These are phyloP conservation scores for Drosophila ercepeae DNA, from an alignment of 1,140 invertebrate species.

Conservation along the genomic window DNA sequence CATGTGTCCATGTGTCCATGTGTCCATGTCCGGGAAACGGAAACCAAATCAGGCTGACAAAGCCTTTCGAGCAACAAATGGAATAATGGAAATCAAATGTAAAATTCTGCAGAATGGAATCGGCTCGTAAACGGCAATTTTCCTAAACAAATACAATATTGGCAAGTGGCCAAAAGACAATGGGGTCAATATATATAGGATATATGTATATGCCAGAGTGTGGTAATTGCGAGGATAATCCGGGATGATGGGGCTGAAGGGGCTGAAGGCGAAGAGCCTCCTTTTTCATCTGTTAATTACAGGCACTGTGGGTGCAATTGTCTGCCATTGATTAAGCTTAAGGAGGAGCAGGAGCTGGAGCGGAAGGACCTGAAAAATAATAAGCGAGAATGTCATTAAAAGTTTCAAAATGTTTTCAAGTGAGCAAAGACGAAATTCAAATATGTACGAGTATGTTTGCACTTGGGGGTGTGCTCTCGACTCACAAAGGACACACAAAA, in stretches of 20 bases:
- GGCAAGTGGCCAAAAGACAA: slow-evolving; percentile 22
- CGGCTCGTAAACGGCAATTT: slow-evolving; percentile 53
- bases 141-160: slow-evolving; percentile 52
- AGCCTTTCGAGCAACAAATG: slow-evolving; percentile 48
- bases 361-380: slow-evolving; percentile 27
- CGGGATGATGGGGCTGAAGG: neutral
- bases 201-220: neutral
- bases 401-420: slow-evolving; percentile 50
- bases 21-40: slow-evolving; percentile 31
- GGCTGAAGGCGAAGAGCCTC: neutral
- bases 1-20: neutral
- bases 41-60: slow-evolving; percentile 56
- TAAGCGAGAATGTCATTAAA: slow-evolving; percentile 59
- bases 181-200: slow-evolving; percentile 8
- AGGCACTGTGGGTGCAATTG: slow-evolving; percentile 22
- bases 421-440: slow-evolving; percentile 53
- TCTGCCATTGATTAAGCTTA: slow-evolving; percentile 44
- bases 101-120: slow-evolving; percentile 37
- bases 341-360: neutral
- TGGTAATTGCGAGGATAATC: slow-evolving; percentile 29
- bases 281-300: slow-evolving; percentile 48
- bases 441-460: slow-evolving; percentile 14
- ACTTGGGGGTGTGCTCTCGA: neutral
- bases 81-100: slow-evolving; percentile 58
- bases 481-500: slow-evolving; percentile 19